Conservation (phyloP, 2,113 vertebrate genomes). For the Phaethornis superciliosus region DNA sequence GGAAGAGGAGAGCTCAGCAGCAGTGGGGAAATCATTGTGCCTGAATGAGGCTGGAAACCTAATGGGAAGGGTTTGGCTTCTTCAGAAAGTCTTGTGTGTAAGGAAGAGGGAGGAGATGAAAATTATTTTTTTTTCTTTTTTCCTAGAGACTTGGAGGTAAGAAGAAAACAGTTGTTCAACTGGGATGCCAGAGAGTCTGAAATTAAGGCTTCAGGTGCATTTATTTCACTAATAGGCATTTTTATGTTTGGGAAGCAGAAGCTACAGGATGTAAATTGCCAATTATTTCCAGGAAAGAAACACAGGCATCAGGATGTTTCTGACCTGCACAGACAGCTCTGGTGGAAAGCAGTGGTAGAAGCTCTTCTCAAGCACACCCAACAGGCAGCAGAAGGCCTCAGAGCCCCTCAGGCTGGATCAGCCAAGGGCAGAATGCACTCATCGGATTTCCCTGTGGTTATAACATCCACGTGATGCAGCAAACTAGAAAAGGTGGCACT, state of each 20-base stretch:
- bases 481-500: background rate
- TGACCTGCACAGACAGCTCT: background rate
- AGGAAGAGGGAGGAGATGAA: background rate
- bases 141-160: background rate
- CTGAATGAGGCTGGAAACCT: background rate
- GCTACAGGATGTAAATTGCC: background rate
- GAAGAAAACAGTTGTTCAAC: background rate
- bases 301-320: background rate
- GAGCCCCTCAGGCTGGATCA: background rate
- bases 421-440: background rate
- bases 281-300: background rate
- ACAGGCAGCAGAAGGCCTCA: background rate
- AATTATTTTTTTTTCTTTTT: background rate
- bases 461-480: rapidly evolving
- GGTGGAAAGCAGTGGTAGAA: background rate
- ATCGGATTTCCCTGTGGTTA: background rate
- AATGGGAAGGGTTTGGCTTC: background rate
- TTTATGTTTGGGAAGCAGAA: background rate
- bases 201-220: background rate
- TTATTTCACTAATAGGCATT: background rate
- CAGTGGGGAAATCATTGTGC: rapidly evolving
- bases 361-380: background rate
- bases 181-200: background rate
- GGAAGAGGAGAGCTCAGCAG: background rate
- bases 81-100: background rate